Conservation (phyloP, 2,888 invertebrate species). For the Volucella inflata region DNA sequence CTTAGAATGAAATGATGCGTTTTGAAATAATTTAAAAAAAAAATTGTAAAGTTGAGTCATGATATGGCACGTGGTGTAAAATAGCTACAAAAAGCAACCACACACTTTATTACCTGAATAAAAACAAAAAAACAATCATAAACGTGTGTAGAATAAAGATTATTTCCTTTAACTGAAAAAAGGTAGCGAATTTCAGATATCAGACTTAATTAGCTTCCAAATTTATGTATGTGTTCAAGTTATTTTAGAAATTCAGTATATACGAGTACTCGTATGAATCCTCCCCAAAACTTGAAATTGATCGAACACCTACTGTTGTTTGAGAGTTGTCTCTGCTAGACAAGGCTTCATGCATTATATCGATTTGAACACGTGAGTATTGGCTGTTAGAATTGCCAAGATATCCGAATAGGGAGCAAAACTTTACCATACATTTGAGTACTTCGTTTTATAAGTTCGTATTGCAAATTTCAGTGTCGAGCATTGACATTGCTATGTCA, state of each 20-base stretch:
- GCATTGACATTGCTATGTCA: conserved; percentile 4
- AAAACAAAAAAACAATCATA: background rate
- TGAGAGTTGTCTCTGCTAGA: too few relatives aligned
- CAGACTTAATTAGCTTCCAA: too few relatives aligned
- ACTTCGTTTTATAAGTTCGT: conserved; percentile 5
- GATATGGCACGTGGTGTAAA: background rate
- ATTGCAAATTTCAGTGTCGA: conserved; percentile 27
- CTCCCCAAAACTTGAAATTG: too few relatives aligned
- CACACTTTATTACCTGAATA: background rate
- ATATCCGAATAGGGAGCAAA: too few relatives aligned
- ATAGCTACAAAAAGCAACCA: background rate
- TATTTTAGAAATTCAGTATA: too few relatives aligned
- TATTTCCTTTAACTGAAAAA: background rate
- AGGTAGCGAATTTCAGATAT: background rate
- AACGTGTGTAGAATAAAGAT: conserved; percentile 27
- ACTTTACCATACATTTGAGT: background rate
- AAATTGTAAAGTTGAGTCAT: background rate
- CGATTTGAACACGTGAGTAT: conserved; percentile 3
- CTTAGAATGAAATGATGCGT: conserved; percentile 21
- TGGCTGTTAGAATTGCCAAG: background rate
- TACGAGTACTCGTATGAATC: too few relatives aligned
- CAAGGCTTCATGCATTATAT: background rate
- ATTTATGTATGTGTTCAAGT: too few relatives aligned
- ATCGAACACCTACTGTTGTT: too few relatives aligned
- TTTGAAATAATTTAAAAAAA: background rate